Conservation (phyloP, 2,113 vertebrate species). For the Ia io region DNA sequence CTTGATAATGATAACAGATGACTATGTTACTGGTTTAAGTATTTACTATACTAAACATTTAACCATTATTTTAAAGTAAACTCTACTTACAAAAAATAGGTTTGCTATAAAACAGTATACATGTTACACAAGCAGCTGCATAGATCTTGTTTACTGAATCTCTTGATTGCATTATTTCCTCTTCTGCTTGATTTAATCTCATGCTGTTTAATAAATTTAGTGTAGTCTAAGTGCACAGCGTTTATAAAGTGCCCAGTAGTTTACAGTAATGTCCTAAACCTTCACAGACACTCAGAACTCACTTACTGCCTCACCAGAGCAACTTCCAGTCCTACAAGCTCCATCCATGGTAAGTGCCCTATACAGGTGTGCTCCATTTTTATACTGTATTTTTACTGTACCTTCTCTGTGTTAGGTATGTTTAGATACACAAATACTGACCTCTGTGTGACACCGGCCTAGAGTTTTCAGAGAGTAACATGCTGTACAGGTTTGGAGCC, state of each 20-base stretch:
- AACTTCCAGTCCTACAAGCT: background rate
- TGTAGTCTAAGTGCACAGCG: no score
- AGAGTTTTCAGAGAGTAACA: background rate
- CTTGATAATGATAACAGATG: background rate
- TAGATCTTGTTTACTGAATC: background rate
- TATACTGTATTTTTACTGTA: background rate
- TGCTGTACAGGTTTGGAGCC: background rate
- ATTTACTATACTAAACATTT: background rate
- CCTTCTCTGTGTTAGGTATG: background rate
- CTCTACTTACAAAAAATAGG: background rate
- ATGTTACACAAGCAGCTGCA: background rate
- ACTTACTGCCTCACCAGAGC: background rate
- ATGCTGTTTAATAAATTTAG: background rate
- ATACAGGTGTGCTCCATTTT: no score
- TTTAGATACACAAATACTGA: background rate
- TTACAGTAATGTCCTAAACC: background rate
- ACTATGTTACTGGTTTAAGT: background rate
- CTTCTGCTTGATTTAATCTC: background rate
- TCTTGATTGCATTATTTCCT: background rate
- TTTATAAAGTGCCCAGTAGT: background rate
- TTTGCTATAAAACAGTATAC: background rate
- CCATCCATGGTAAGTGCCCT: background rate
- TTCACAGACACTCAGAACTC: background rate
- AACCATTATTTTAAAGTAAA: background rate
- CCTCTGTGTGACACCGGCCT: background rate